phyloP scores from a whole-genome alignment of 2,888 invertebrate species.

The Mechanitis messenoides region DNA sequence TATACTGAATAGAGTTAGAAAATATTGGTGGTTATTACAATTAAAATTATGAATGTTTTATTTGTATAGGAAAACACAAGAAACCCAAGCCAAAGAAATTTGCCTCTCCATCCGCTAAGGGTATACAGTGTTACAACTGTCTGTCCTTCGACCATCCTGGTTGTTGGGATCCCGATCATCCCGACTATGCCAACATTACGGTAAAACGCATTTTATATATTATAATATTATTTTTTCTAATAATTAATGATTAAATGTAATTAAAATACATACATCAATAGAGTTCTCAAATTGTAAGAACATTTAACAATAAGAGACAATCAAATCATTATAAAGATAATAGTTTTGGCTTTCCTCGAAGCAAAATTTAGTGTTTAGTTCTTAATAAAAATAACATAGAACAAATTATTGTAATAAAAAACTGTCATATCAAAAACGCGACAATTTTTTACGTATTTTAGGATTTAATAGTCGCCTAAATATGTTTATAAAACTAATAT shows the following conservation, averaged over 20 bases:
- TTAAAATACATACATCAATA: neutral
- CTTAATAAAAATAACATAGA: neutral
- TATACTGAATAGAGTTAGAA: neutral
- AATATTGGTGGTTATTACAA: neutral
- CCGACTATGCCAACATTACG: conserved; percentile 65
- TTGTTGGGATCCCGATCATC: conserved; percentile 72
- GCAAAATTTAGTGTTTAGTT: neutral
- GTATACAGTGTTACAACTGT: conserved; percentile 70
- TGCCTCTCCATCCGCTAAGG: conserved; percentile 57
- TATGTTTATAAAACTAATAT: neutral
- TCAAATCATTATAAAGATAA: neutral
- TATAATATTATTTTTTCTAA: neutral
- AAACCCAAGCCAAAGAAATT: conserved; percentile 64
- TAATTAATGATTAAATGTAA: too few species aligned
- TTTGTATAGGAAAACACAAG: conserved; percentile 55
- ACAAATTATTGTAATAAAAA: neutral
- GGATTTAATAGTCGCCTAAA: neutral
- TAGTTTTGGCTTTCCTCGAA: neutral
- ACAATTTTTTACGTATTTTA: too few species aligned
- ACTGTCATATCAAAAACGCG: neutral
- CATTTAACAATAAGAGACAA: neutral
- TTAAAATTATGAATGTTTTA: conserved; percentile 1
- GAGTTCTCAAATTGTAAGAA: neutral
- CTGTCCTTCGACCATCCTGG: conserved; percentile 70
- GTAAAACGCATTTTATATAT: conserved; percentile 36